A percentile compares a stretch with the other conserved stretches of the same genome.
Conservation (phyloP, 2,113 vertebrate species). For the Pogona vitticeps region DNA sequence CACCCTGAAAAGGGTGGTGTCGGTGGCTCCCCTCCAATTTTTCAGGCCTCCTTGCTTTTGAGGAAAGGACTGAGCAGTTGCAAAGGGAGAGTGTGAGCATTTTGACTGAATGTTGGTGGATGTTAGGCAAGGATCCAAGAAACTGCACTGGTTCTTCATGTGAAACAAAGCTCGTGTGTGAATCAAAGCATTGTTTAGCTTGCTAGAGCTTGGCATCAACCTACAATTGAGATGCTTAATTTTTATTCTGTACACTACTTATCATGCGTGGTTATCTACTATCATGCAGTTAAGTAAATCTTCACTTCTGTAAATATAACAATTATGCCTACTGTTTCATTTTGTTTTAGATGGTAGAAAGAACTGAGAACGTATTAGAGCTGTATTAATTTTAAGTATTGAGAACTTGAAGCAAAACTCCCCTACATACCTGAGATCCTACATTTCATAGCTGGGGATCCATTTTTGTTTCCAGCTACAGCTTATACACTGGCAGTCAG, state of each 20-base stretch:
- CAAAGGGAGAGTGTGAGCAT: background rate
- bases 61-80: background rate
- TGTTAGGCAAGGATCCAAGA: background rate
- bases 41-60: background rate
- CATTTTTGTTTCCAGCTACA: background rate
- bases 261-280: too few relatives aligned
- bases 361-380: background rate
- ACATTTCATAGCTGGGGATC: background rate
- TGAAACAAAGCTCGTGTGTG: too few relatives aligned
- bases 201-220: background rate
- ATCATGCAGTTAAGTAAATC: too few relatives aligned
- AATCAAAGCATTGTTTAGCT: too few relatives aligned
- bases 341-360: background rate
- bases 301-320: background rate
- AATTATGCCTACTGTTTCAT: background rate
- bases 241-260: too few relatives aligned
- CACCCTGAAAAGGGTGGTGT: too few relatives aligned
- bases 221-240: background rate
- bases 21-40: background rate
- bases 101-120: background rate
- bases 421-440: background rate
- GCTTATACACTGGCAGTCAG: background rate
- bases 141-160: background rate
- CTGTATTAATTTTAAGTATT: background rate
- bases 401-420: background rate